A percentile compares a stretch with the other conserved stretches of the same genome.
phyloP scores from a whole-genome alignment of 2,113 vertebrate genomes.

The Ondatra zibethicus region DNA sequence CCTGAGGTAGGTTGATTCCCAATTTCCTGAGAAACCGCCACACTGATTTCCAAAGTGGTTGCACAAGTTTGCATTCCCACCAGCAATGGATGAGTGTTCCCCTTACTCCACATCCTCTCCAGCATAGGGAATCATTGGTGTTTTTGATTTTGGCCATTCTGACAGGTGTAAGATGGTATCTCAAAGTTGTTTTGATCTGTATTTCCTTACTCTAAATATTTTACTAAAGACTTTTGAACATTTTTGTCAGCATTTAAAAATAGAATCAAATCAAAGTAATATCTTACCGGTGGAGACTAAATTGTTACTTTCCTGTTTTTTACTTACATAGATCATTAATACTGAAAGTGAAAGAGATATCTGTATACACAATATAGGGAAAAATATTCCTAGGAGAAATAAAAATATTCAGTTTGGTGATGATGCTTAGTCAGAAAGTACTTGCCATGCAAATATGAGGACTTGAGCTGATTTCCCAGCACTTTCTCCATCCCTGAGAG shows the following conservation, averaged over 20 bases:
- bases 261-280: constrained; percentile 35
- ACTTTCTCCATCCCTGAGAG: not conserved
- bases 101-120: no score
- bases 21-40: no score
- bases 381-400: constrained; percentile 20
- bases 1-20: no score
- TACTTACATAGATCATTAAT: constrained; percentile 14
- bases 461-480: not conserved
- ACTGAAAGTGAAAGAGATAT: not conserved
- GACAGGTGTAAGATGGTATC: no score
- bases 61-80: no score
- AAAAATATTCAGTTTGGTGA: not conserved
- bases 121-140: no score
- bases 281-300: not conserved
- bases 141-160: no score
- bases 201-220: not conserved
- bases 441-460: not conserved
- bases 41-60: no score
- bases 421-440: not conserved
- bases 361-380: not conserved
- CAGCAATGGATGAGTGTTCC: no score
- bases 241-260: constrained; percentile 29
- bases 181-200: no score
- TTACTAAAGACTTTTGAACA: not conserved
- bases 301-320: constrained; percentile 8